phyloP scores from a whole-genome alignment of 2,113 vertebrate genomes.

The Myiozetetes cayanensis region DNA sequence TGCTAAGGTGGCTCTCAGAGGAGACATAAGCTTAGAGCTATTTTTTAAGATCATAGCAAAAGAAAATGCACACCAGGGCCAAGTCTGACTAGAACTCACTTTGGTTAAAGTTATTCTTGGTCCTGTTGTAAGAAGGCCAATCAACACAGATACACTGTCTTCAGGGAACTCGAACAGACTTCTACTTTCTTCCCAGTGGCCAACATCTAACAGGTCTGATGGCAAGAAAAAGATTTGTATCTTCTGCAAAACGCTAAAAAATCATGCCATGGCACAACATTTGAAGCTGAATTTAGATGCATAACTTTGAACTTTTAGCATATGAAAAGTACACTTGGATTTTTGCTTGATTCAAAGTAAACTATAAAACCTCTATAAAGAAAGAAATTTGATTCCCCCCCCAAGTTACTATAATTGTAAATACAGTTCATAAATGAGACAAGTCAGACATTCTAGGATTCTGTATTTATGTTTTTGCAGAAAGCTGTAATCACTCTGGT shows the following conservation, averaged over 20 bases:
- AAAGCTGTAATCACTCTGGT: not conserved
- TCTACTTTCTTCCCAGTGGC: not conserved
- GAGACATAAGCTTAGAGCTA: not conserved
- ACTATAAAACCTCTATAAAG: not conserved
- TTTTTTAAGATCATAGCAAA: not conserved
- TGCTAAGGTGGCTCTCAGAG: not conserved
- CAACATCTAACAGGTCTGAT: not conserved
- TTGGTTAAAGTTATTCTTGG: not conserved
- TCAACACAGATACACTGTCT: not conserved
- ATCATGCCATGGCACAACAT: not conserved
- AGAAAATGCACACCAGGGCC: not conserved
- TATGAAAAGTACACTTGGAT: not conserved
- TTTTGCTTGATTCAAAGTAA: slow-evolving; percentile 9
- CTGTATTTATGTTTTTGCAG: not conserved
- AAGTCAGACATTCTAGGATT: not conserved
- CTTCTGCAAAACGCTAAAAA: not conserved
- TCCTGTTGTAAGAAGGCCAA: not conserved
- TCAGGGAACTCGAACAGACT: not conserved
- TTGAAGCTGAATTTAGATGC: not conserved
- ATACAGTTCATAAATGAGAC: not conserved
- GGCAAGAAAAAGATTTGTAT: not conserved
- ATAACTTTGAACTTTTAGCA: not conserved
- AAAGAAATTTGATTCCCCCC: not conserved
- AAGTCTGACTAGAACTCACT: not conserved
- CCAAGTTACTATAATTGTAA: not conserved